Base-by-base conservation (phyloP, 1,140 invertebrate species). In the Macrobrachium rosenbergii region DNA sequence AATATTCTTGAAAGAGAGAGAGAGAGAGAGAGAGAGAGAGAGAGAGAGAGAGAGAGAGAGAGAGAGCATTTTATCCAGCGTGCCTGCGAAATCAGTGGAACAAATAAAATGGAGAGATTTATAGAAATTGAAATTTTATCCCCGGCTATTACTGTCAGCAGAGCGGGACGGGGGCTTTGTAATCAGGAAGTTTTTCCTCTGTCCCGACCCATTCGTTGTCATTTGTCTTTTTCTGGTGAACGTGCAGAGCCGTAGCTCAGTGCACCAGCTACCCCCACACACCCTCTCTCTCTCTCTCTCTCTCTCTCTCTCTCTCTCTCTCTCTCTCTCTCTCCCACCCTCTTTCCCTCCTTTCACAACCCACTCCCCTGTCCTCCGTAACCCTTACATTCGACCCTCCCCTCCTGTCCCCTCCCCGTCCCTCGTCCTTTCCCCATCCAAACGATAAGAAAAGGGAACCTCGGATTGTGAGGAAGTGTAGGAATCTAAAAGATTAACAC, bases 41-140 rank as follows among this genome's bases (percentile, higher is more conserved):
- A 78, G 76, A 78, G 58, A 78, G 76, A 58, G 76, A 52, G 76
- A 45, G 43, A 58, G 76, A 45, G 43, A 60, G 43, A 78, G 76
- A 78, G 58, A 78, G 43, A 58, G 76, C 63, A 37, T 86, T 81
- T 86, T 73, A 73, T 75, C 84, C 84, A 7, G 52, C 23, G 77
- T 86, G 84, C 77, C 84, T 80, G 84, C 84, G 67, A 86, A 86
- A 86, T 86, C 84, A 86, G 84, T 86, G 84, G 84, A 80, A 86
- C 84, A 86, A 86, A 86, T 86, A 86, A 86, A 86, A 79, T 75
- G 84, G 77, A 80, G 84, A 86, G 84, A 86, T 86, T 86, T 86
- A 86, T 86, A 86, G 84, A 86, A 86, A 86, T 86, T 86, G 84
- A 86, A 86, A 86, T 86, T 86, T 86, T 86, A 86, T 86, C 84